Evolutionary conservation across 2,888 invertebrate genomes (phyloP).

Genomic region (Stegana nigrithorax): DNA sequence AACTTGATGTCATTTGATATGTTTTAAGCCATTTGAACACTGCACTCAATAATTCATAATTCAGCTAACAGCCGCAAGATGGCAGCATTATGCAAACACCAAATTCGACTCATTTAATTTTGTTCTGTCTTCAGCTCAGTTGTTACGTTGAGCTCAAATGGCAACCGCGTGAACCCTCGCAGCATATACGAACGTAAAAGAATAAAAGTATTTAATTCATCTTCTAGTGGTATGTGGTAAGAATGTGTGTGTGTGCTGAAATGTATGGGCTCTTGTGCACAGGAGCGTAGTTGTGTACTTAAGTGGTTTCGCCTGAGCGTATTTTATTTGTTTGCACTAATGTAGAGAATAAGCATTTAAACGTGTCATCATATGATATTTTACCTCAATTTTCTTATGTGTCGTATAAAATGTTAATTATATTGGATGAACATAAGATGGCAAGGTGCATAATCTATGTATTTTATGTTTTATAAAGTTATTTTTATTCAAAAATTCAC

Average conservation of each 20-base stretch:
- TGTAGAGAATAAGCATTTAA: no score
- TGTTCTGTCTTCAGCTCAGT: background rate
- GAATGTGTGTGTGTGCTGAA: background rate
- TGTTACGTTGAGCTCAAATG: background rate
- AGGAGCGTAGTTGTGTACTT: no score
- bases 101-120: background rate
- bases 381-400: no score
- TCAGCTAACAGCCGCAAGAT: background rate
- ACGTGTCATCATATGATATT: no score
- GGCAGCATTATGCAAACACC: background rate
- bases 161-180: background rate
- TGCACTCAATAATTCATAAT: background rate
- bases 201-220: background rate
- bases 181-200: background rate
- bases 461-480: no score
- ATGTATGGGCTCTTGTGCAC: background rate
- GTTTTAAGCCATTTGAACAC: conserved; percentile 37
- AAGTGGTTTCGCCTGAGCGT: no score
- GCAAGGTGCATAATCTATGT: no score
- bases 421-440: no score
- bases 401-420: no score
- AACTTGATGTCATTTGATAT: conserved; percentile 9
- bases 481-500: no score
- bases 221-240: background rate
- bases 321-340: no score